Conservation (phyloP, 2,888 invertebrate species). For the Trichopria drosophilae region DNA sequence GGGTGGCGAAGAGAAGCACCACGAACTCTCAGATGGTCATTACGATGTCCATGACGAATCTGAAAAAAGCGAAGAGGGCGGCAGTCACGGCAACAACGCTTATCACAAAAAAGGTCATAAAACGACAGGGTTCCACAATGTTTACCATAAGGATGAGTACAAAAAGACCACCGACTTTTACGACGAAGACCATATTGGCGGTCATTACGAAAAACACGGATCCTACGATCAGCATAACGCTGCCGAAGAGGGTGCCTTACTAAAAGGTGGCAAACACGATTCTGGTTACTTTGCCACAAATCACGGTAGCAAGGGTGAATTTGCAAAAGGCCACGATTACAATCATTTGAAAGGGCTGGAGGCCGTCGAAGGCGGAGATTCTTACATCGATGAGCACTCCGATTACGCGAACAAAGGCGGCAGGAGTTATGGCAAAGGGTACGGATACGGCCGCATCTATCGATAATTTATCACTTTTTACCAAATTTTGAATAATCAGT, state of each 20-base stretch:
- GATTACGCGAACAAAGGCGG: slow-evolving; percentile 64
- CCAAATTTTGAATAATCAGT: not conserved
- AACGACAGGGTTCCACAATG: slow-evolving; percentile 72
- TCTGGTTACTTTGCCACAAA: slow-evolving; percentile 62
- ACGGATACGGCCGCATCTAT: slow-evolving; percentile 53
- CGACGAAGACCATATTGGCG: slow-evolving; percentile 70
- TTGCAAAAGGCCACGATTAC: slow-evolving; percentile 64
- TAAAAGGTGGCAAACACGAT: slow-evolving; percentile 64
- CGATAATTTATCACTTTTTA: slow-evolving; percentile 10
- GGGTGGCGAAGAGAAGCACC: slow-evolving; percentile 61
- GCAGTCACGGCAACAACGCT: slow-evolving; percentile 64
- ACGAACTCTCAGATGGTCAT: slow-evolving; percentile 63
- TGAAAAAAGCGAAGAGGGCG: slow-evolving; percentile 63
- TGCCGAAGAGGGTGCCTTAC: slow-evolving; percentile 62
- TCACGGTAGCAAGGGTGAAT: slow-evolving; percentile 64
- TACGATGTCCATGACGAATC: slow-evolving; percentile 64
- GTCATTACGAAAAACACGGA: slow-evolving; percentile 68
- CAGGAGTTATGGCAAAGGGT: slow-evolving; percentile 59
- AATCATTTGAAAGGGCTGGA: slow-evolving; percentile 63
- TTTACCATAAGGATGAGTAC: slow-evolving; percentile 76
- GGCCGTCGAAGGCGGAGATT: slow-evolving; percentile 63
- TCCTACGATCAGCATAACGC: slow-evolving; percentile 63
- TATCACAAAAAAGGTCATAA: slow-evolving; percentile 72
- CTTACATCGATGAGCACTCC: slow-evolving; percentile 62
- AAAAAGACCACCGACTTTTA: slow-evolving; percentile 78